Base-by-base conservation (phyloP, 1,140 invertebrate genomes). In the Drosophila seguyi region DNA sequence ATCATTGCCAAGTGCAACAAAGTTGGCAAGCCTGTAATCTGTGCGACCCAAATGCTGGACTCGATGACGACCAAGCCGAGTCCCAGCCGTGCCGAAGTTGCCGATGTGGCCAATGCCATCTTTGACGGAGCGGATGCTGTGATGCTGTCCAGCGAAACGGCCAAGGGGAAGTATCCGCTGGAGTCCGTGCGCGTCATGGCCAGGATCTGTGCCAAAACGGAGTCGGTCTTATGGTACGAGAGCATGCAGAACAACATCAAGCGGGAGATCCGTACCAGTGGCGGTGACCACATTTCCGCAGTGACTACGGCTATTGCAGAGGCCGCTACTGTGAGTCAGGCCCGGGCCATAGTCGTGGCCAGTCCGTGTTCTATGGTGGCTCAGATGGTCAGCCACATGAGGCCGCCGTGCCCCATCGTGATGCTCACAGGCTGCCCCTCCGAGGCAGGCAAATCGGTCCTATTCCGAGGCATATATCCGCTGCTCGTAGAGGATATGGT, bases 61-160 rank as follows among this genome's bases (percentile, higher is more conserved):
- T 99, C 98, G 0, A 99, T 99, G 99, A 95, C 98, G 1, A 97
- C 96, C 92, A 99, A 99, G 91, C 98, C 98, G 1, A 94, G 98
- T 16, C 97, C 99, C 6, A 99, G 98, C 0, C 94, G 98, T 75
- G 98, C 98, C 27, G 99, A 99, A 93, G 96, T 96, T 0, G 98
- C 98, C 1, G 98, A 99, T 93, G 98, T 99, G 0, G 98, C 98
- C n/a, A 99, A 99, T 94, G 98, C 98, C 4, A 96, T 99, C 74
- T 93, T 99, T 11, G 98, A 99, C 94, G 98, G 98, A 14, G 98
- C 98, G 38, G 98, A 99, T 92, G 99, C 98, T 93, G 98, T 99
- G 10, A 99, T 99, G 98, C 93, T 99, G 75, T 99, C 98, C 3
- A 98, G 98, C 8, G 98, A 99, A 93, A 99, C 98, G 0, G 98